These are phyloP conservation scores for Drosophila nannoptera DNA, from an alignment of 1,140 invertebrate genomes.

Conservation along the genomic window DNA sequence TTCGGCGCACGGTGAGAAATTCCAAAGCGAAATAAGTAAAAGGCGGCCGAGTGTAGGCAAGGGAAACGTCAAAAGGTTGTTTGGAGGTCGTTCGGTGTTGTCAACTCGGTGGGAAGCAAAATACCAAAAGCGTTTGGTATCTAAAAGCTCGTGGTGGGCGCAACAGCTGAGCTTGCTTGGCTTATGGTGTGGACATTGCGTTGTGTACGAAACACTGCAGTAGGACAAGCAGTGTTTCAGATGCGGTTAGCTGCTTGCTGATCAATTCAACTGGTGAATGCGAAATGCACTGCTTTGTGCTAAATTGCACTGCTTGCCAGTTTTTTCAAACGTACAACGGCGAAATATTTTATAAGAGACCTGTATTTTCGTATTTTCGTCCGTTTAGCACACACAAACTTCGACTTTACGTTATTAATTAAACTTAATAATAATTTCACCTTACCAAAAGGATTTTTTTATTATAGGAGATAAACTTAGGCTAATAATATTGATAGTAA, in stretches of 20 bases:
- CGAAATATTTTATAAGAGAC: too few relatives aligned
- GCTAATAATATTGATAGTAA: too few relatives aligned
- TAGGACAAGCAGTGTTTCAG: neutral
- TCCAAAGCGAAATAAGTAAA: conserved; percentile 67
- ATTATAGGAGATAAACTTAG: too few relatives aligned
- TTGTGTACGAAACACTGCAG: neutral
- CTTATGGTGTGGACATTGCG: neutral
- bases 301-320: neutral
- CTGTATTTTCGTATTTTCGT: too few relatives aligned
- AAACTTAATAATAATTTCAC: too few relatives aligned
- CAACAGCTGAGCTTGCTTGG: conserved; percentile 32
- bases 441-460: too few relatives aligned
- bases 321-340: too few relatives aligned
- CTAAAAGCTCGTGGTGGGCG: conserved; percentile 33
- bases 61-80: conserved; percentile 72
- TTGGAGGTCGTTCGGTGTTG: conserved; percentile 75
- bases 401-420: too few relatives aligned
- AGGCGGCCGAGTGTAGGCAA: conserved; percentile 48
- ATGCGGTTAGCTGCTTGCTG: conserved; percentile 25
- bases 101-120: conserved; percentile 41
- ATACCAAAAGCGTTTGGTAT: conserved; percentile 47
- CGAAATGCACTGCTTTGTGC: neutral
- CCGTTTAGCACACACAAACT: too few relatives aligned
- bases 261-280: neutral
- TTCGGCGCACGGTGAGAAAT: conserved; percentile 57